phyloP scores from a whole-genome alignment of 2,888 invertebrate species.

The Rhopalosiphum nymphaeae region DNA sequence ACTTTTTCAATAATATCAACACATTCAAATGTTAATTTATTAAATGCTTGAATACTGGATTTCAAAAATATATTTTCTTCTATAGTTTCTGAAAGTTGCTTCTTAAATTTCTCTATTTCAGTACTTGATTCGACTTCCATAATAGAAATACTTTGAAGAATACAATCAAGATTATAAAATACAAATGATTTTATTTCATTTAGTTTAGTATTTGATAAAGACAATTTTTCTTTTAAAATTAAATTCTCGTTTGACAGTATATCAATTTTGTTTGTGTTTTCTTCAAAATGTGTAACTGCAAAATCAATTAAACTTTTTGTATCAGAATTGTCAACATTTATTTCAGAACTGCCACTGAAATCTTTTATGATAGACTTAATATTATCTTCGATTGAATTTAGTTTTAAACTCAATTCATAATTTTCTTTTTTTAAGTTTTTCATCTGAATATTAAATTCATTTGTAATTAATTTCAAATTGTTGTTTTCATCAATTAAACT shows the following conservation, averaged over 20 bases:
- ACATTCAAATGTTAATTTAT: slow-evolving; percentile 53
- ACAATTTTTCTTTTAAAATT: slow-evolving; percentile 37
- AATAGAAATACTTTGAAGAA: slow-evolving; percentile 27
- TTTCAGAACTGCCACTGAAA: slow-evolving; percentile 16
- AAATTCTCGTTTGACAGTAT: slow-evolving; percentile 27
- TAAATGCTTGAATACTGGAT: slow-evolving; percentile 19
- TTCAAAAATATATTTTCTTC: slow-evolving; percentile 47
- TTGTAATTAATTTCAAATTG: slow-evolving; percentile 44
- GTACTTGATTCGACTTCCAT: slow-evolving; percentile 10
- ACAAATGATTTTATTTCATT: slow-evolving; percentile 17
- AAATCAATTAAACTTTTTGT: slow-evolving; percentile 42
- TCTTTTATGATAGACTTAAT: slow-evolving; percentile 43
- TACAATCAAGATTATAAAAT: slow-evolving; percentile 44
- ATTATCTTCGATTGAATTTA: slow-evolving; percentile 34
- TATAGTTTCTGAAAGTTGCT: slow-evolving; percentile 7
- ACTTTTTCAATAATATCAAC: slow-evolving; percentile 44
- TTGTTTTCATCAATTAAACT: slow-evolving; percentile 57
- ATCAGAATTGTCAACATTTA: slow-evolving; percentile 46
- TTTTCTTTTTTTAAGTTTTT: slow-evolving; percentile 10
- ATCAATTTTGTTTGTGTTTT: neutral
- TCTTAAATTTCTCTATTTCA: slow-evolving; percentile 32
- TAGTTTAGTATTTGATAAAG: neutral
- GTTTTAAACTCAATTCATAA: slow-evolving; percentile 23
- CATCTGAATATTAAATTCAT: neutral
- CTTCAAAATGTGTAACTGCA: slow-evolving; percentile 41